Evolutionary conservation across 2,888 invertebrate species (phyloP).

Genomic region (Morpho deidamia): DNA sequence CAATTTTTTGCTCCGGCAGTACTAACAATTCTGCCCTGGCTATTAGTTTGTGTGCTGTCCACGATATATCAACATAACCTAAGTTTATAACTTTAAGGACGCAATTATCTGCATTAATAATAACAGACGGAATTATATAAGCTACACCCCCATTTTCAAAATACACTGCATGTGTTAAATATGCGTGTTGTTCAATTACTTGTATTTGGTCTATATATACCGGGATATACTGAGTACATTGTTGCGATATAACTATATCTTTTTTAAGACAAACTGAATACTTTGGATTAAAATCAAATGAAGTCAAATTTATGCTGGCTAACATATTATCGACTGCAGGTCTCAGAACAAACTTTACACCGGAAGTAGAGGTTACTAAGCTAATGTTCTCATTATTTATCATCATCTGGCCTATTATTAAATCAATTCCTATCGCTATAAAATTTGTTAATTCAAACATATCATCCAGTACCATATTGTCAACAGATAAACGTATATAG

Average conservation of each 20-base stretch:
- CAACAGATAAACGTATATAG: neutral
- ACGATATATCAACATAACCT: neutral
- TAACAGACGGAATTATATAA: neutral
- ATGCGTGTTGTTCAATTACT: neutral
- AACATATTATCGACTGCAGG: neutral
- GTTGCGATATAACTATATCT: neutral
- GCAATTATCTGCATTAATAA: neutral
- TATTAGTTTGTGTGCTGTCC: neutral
- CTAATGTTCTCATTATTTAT: constrained; percentile 2
- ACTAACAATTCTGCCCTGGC: neutral
- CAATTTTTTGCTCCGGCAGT: neutral
- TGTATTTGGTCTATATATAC: neutral
- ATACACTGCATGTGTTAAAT: neutral
- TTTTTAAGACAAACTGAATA: neutral
- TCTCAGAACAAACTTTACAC: neutral
- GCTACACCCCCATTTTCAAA: neutral
- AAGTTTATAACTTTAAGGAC: neutral
- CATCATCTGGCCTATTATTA: constrained; percentile 9
- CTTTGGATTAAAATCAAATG: neutral
- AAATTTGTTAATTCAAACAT: constrained; percentile 4
- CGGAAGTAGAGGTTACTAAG: constrained; percentile 3
- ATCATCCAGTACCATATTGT: neutral
- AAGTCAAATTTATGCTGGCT: neutral
- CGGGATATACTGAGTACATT: neutral
- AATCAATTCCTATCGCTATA: constrained; percentile 1